A percentile compares a stretch with the other conserved stretches of the same genome.
These are phyloP conservation scores for Cephalotes varians DNA, from an alignment of 2,888 invertebrate species.

Conservation along the genomic window DNA sequence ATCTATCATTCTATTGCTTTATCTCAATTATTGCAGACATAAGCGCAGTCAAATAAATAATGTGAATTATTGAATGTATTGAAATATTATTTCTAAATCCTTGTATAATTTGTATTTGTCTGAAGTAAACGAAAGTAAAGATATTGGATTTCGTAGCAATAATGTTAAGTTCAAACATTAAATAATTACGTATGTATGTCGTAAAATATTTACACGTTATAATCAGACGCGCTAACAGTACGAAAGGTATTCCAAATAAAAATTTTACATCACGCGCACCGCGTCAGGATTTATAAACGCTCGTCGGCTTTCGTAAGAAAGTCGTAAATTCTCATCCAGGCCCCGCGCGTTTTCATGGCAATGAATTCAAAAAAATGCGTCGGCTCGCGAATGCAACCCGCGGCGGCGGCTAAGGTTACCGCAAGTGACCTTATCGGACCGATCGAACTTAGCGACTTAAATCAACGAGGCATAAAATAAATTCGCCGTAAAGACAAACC, in stretches of 20 bases:
- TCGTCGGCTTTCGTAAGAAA: conserved; percentile 13
- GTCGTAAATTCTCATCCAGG: conserved; percentile 15
- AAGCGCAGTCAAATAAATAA: conserved; percentile 1
- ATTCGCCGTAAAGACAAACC: conserved; percentile 2
- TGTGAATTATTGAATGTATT: not conserved
- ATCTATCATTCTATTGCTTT: conserved; percentile 10
- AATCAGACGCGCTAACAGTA: not conserved
- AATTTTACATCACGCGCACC: not conserved
- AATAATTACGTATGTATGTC: not conserved
- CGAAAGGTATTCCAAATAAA: not conserved
- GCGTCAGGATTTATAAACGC: conserved; percentile 6
- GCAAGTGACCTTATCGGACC: conserved; percentile 31
- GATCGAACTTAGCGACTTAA: conserved; percentile 23
- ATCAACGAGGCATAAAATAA: conserved; percentile 37
- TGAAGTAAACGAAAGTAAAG: not conserved
- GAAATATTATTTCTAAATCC: not conserved
- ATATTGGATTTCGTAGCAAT: not conserved
- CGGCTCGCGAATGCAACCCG: conserved; percentile 3
- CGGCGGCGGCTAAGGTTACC: conserved; percentile 5
- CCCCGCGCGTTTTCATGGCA: not conserved
- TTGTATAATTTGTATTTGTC: conserved; percentile 1
- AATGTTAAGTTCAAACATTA: not conserved
- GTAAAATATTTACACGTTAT: conserved; percentile 5
- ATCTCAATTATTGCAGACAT: not conserved
- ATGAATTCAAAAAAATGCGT: conserved; percentile 9